Evolutionary conservation across 2,113 vertebrate species (phyloP).

Genomic region (Drymodes brunneopygia): DNA sequence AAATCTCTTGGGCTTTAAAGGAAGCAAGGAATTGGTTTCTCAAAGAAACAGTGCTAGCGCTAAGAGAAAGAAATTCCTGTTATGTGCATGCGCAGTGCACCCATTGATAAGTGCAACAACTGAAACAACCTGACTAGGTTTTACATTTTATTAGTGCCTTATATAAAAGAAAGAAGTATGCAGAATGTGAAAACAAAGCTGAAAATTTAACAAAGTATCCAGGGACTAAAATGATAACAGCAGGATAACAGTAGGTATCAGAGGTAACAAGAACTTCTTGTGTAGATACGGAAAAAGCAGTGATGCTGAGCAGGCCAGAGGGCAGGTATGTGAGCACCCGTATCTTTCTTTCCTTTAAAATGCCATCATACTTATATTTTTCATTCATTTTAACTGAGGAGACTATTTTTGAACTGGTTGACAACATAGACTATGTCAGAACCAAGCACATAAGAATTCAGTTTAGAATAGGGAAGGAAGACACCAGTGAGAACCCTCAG

Average conservation of each 20-base stretch:
- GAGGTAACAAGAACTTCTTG: neutral
- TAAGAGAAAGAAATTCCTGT: neutral
- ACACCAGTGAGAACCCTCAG: neutral
- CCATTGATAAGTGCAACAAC: neutral
- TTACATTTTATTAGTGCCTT: neutral
- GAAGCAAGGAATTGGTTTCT: neutral
- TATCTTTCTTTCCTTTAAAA: neutral
- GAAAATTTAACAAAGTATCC: neutral
- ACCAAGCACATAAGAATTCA: neutral
- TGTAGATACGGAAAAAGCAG: neutral
- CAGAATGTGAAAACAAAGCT: neutral
- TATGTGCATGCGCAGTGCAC: neutral
- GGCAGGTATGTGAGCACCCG: neutral
- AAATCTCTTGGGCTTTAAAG: neutral
- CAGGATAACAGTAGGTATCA: neutral
- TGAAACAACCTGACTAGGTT: neutral
- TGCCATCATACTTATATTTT: neutral
- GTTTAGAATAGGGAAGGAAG: neutral
- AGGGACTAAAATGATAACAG: neutral
- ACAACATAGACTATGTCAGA: neutral
- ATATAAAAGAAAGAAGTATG: neutral
- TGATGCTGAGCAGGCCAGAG: neutral
- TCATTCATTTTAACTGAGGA: neutral
- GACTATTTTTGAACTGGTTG: neutral
- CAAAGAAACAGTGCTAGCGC: neutral